Evolutionary conservation across 2,113 vertebrate species (phyloP).

Genomic region (Dipodomys spectabilis): DNA sequence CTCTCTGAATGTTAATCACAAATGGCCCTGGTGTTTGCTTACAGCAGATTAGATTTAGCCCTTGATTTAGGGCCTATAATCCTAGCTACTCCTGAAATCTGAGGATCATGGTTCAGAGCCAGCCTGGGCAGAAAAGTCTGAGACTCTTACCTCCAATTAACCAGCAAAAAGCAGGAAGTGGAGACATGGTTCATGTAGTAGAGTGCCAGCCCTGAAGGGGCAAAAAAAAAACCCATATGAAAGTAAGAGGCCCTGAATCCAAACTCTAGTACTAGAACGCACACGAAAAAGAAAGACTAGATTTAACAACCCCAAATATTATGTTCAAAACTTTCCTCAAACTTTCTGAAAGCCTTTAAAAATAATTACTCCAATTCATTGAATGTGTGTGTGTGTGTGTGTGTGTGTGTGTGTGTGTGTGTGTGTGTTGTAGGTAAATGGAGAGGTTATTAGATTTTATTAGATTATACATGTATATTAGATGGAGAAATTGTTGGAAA

Average conservation of each 20-base stretch:
- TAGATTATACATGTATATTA: not conserved
- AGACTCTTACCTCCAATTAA: too few relatives aligned
- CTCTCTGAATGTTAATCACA: not conserved
- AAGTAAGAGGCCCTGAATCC: too few relatives aligned
- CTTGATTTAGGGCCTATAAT: too few relatives aligned
- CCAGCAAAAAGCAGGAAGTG: too few relatives aligned
- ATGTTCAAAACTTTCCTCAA: conserved; percentile 23
- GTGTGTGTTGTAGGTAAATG: not conserved
- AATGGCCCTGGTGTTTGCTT: not conserved
- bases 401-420: not conserved
- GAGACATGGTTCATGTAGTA: too few relatives aligned
- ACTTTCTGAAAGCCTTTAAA: conserved; percentile 45
- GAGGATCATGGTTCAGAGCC: too few relatives aligned
- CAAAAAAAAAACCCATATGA: too few relatives aligned
- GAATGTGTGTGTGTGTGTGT: not conserved
- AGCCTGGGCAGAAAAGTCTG: too few relatives aligned
- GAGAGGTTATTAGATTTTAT: not conserved
- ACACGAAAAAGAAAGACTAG: not conserved
- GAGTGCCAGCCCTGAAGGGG: too few relatives aligned
- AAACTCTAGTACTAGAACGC: too few relatives aligned
- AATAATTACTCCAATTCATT: not conserved
- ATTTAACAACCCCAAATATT: not conserved
- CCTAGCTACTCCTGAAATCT: too few relatives aligned
- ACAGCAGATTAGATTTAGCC: not conserved
- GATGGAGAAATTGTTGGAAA: not conserved